These are phyloP conservation scores for Nomada ferruginata DNA, from an alignment of 2,888 invertebrate genomes.

Conservation along the genomic window DNA sequence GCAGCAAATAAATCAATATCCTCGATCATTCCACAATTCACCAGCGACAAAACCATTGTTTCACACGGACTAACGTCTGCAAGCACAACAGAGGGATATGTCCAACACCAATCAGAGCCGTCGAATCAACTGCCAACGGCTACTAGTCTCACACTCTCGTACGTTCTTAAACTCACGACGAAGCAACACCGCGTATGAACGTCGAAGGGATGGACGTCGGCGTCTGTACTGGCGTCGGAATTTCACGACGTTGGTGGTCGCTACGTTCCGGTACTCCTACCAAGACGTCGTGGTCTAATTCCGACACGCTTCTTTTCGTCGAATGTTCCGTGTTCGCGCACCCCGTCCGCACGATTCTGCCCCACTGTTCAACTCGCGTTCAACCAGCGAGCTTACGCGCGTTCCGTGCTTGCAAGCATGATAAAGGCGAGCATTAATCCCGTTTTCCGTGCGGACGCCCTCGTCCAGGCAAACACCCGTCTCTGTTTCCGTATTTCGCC, in stretches of 20 bases:
- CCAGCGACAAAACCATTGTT: no score
- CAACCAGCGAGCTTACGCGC: slow-evolving; percentile 21
- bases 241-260: slow-evolving; percentile 51
- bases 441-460: background rate
- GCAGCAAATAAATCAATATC: background rate
- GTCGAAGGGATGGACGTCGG: slow-evolving; percentile 65
- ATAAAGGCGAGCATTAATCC: slow-evolving; percentile 8
- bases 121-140: no score
- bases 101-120: no score
- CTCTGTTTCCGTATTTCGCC: background rate
- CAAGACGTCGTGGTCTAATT: slow-evolving; percentile 69
- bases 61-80: no score
- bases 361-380: background rate
- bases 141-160: no score
- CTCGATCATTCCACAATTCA: background rate
- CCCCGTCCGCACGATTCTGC: slow-evolving; percentile 8
- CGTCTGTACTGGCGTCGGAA: slow-evolving; percentile 60
- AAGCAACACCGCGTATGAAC: slow-evolving; percentile 23
- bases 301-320: slow-evolving; percentile 61
- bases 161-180: background rate
- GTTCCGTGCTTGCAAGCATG: background rate
- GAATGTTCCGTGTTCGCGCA: slow-evolving; percentile 20
- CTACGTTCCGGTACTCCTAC: slow-evolving; percentile 53
- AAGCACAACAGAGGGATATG: no score
- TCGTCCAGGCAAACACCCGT: background rate